Base-by-base conservation (phyloP, 2,797 vertebrate species). In the Pterois miles region DNA sequence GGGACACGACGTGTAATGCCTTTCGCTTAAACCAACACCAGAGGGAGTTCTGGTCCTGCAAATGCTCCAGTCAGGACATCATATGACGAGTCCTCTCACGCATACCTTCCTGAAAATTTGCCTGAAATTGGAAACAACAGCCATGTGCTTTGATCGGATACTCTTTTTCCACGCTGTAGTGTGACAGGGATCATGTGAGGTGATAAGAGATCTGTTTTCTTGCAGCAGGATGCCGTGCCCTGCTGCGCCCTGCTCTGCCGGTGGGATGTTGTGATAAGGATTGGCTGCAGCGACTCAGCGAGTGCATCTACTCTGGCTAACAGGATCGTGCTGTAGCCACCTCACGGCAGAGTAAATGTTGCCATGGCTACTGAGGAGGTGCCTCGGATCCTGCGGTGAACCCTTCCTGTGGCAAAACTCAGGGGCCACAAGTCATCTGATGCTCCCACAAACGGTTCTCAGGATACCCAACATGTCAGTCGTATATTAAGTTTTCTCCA, bases 191-290 rank as follows among this genome's bases (percentile, higher is more conserved):
- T 91, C 88, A 87, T 57, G 78, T 88, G 89, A 43, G 46, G 54
- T 52, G 83, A 84, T 71, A 90, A 60, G 36, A 48, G 81, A 92
- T 93, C 84, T 81, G 83, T 89, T 92, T 88, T 86, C 65, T 58
- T 53, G 80, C 88, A 79, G 86, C 87, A 71, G 74, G 68, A 73
- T 14, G 29, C 63, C 6, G 64, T 3, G 20, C 33, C 84, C 73
- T 20, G 33, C 83, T 71, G 86, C 2, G 80, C 54, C 52, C 48
- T 0, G 52, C 88, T 68, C 88, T 0, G 85, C 53, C 5, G 52
- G 87, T 23, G 88, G 80, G 80, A 73, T 92, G 83, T 92, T 92
- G 78, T 86, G 78, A 84, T 85, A 85, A 65, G 77, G 86, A 50
- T 81, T 46, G 65, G 50, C 78, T 71, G 75, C 60, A 57, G 75